Conservation (phyloP, 2,888 invertebrate genomes). For the Syrista parreyssii region DNA sequence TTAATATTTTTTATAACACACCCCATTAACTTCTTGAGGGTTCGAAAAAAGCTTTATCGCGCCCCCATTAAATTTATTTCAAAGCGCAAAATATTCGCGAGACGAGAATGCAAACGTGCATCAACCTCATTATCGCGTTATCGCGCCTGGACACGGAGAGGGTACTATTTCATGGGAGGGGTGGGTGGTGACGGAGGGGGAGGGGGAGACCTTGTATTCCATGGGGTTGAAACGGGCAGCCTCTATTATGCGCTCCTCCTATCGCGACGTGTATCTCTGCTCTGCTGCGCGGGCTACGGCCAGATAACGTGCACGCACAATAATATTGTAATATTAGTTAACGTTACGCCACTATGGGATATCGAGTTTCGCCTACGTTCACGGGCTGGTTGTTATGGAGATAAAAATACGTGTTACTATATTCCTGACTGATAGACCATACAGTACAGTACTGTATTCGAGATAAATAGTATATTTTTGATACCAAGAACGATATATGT, state of each 20-base stretch:
- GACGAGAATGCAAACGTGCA: slow-evolving; percentile 15
- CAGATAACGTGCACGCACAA: slow-evolving; percentile 58
- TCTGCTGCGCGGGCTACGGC: slow-evolving; percentile 39
- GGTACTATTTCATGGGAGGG: slow-evolving; percentile 41
- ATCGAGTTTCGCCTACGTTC: slow-evolving; percentile 15
- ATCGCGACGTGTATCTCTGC: slow-evolving; percentile 55
- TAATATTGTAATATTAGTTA: slow-evolving; percentile 22
- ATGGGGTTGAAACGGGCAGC: slow-evolving; percentile 39
- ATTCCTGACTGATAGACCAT: too few species aligned
- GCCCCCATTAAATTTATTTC: neutral
- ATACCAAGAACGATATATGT: neutral
- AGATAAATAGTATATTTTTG: neutral
- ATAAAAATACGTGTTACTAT: neutral
- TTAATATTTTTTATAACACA: neutral
- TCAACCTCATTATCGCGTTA: slow-evolving; percentile 54
- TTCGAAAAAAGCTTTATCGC: neutral
- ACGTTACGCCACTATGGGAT: slow-evolving; percentile 10
- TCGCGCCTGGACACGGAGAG: slow-evolving; percentile 47
- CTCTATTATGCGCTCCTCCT: slow-evolving; percentile 38
- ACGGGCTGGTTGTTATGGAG: slow-evolving; percentile 8
- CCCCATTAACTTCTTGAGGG: neutral
- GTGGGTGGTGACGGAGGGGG: neutral
- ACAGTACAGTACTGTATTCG: too few species aligned
- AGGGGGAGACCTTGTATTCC: slow-evolving; percentile 43
- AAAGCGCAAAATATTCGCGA: neutral